These are phyloP conservation scores for Isurus oxyrinchus DNA, from an alignment of 2,113 vertebrate genomes.

Conservation along the genomic window DNA sequence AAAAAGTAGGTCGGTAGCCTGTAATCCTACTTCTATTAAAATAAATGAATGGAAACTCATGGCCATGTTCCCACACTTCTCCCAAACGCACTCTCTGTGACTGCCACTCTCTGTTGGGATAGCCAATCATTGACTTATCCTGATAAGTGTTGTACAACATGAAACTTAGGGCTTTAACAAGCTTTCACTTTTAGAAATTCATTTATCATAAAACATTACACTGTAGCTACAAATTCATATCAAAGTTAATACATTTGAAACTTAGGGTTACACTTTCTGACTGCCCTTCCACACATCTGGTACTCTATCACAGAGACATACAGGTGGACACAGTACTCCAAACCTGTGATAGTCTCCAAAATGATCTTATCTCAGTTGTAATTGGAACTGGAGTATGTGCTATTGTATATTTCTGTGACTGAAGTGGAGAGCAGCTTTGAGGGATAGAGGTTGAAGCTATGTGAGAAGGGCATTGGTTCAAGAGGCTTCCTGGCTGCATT, in stretches of 20 bases:
- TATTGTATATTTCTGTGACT: not conserved
- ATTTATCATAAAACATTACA: not conserved
- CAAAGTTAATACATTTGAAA: not conserved
- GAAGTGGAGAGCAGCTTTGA: not conserved
- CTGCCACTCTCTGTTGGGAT: not conserved
- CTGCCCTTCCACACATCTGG: too few relatives aligned
- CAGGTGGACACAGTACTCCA: not conserved
- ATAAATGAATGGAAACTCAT: not conserved
- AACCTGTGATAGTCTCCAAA: not conserved
- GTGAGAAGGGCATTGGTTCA: not conserved
- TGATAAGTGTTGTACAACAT: not conserved
- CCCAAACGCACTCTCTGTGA: not conserved
- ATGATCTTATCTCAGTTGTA: not conserved
- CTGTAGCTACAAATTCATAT: not conserved
- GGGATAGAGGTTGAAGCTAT: not conserved
- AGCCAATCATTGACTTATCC: not conserved
- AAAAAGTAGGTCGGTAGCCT: not conserved
- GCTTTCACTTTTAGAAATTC: not conserved
- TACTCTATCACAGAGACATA: not conserved
- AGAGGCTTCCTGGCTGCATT: not conserved
- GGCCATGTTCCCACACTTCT: not conserved
- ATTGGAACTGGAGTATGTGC: not conserved
- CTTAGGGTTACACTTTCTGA: not conserved
- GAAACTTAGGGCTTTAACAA: not conserved
- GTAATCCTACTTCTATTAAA: not conserved